Evolutionary conservation across 2,113 vertebrate genomes (phyloP), one percentile per base, ranked within the genome.

Genomic region (Takifugu flavidus): DNA sequence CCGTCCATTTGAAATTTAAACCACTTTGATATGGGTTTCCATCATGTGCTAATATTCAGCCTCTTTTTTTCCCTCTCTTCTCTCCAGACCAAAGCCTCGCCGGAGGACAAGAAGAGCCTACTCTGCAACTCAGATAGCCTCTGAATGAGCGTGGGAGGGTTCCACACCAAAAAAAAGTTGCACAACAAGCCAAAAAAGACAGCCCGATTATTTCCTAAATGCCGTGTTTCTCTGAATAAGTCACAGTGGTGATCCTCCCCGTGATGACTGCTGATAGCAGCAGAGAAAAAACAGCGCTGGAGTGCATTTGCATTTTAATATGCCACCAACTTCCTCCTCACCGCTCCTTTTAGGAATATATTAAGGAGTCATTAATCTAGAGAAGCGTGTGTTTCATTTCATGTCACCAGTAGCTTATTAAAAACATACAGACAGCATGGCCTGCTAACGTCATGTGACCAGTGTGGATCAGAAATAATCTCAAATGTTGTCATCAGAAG

Each of bases 191-290:
- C 80, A 57, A 59, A 28, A 76, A 66, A 83, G 73, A 71, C 72
- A 59, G 73, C 39, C 66, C 59, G 76, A 86, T 89, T 87, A 89
- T 88, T 81, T 76, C 51, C 80, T 80, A 85, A 89, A 90, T 88
- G 85, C 87, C 86, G 88, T 65, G 74, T 87, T 83, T 80, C 68
- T 61, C 53, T 55, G 62, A 80, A 75, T 77, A 65, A 84, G 63
- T 82, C 76, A 66, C 62, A 59, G 77, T 25, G 6, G 67, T 79
- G 77, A 82, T 82, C 69, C 66, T 52, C 0, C 11, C 59, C 0
- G 10, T 31, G 78, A 89, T 85, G 77, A 71, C 74, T n/a, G 52
- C 63, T 44, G 82, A 86, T 85, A 78, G 71, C 47, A 27, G 13
- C 39, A 3, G 34, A 39, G 31, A 43, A 53, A 67, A 70, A 76